Percentiles rank a stretch among this genome's conserved stretches.
Conservation (phyloP, 1,140 invertebrate species). For the Drosophila funebris region DNA sequence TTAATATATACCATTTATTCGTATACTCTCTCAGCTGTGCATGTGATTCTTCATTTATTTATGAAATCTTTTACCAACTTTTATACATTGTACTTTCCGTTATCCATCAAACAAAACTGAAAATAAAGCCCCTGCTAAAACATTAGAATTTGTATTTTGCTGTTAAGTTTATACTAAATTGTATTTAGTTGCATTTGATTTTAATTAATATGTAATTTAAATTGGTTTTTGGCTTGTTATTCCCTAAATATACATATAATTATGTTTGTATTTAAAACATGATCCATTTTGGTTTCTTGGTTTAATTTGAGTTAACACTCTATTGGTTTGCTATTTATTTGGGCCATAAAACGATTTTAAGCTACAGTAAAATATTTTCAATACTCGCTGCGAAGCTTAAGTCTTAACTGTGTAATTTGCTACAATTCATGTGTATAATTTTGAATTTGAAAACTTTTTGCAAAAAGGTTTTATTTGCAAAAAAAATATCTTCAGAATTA, state of each 20-base stretch:
- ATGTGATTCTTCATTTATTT: conserved; percentile 10
- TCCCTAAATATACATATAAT: conserved; percentile 51
- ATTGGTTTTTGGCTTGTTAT: conserved; percentile 29
- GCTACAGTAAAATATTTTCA: conserved; percentile 80
- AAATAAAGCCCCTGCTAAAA: conserved; percentile 38
- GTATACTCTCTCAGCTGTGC: conserved; percentile 33
- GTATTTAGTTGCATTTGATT: conserved; percentile 45
- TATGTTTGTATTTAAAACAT: conserved; percentile 62
- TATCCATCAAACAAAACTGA: conserved; percentile 23
- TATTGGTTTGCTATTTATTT: conserved; percentile 13
- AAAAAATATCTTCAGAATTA: conserved; percentile 59
- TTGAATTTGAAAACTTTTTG: conserved; percentile 62
- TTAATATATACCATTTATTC: conserved; percentile 6
- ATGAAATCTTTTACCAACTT: background rate
- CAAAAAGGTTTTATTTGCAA: conserved; percentile 27
- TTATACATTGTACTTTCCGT: background rate
- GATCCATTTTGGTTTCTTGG: conserved; percentile 24
- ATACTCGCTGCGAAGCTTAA: conserved; percentile 72
- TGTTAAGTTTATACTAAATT: conserved; percentile 44
- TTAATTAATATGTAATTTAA: conserved; percentile 24
- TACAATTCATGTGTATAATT: conserved; percentile 72
- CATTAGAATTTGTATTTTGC: conserved; percentile 29
- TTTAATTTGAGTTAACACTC: background rate
- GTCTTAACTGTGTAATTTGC: conserved; percentile 69
- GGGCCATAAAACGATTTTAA: conserved; percentile 67